phyloP scores from a whole-genome alignment of 2,888 invertebrate species.

The Heliconius ethilla region DNA sequence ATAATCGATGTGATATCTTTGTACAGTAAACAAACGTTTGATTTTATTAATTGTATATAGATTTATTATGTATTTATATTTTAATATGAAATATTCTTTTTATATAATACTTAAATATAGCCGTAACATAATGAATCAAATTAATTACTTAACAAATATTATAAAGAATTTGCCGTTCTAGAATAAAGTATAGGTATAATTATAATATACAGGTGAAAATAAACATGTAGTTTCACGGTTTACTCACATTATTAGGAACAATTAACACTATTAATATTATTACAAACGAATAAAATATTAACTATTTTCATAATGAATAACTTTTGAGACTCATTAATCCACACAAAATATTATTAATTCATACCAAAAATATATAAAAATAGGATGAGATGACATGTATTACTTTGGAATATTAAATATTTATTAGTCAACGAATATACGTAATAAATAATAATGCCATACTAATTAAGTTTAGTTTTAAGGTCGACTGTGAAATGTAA shows the following conservation, averaged over 20 bases:
- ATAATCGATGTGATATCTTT: conserved; percentile 1
- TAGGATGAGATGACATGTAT: conserved; percentile 31
- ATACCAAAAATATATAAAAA: conserved; percentile 44
- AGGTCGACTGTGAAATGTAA: conserved; percentile 42
- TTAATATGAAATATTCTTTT: background rate
- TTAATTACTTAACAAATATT: background rate
- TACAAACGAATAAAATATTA: background rate
- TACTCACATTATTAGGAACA: background rate
- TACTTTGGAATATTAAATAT: conserved; percentile 39
- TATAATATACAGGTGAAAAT: too few relatives aligned
- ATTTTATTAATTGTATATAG: background rate
- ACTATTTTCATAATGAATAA: background rate
- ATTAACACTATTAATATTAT: background rate
- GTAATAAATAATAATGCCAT: conserved; percentile 46
- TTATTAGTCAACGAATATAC: conserved; percentile 40
- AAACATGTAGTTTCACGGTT: background rate
- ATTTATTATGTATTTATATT: background rate
- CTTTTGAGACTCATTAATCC: background rate
- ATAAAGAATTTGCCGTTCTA: background rate
- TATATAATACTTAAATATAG: background rate
- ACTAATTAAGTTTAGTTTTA: conserved; percentile 47
- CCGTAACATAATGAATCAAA: background rate
- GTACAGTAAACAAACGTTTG: background rate
- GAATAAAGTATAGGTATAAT: background rate
- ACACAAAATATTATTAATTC: conserved; percentile 23